Conservation (phyloP, 2,113 vertebrate genomes). For the Osmerus mordax region DNA sequence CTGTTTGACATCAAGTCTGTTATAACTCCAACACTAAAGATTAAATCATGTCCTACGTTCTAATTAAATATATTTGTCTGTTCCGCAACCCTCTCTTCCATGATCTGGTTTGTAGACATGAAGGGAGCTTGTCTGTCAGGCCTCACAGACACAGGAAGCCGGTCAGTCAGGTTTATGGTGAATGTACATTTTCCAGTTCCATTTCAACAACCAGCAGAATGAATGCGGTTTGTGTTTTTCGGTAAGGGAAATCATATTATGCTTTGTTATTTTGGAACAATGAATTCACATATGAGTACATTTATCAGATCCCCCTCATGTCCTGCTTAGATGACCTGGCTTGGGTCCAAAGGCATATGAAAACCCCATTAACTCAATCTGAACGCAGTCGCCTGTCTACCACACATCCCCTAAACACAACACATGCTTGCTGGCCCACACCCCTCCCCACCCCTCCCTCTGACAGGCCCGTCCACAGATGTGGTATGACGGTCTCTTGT, state of each 20-base stretch:
- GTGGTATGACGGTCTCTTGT: slow-evolving; percentile 20
- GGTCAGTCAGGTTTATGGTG: slow-evolving; percentile 60
- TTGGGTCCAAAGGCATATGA: slow-evolving; percentile 6
- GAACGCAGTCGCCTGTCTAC: background rate
- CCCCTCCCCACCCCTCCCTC: background rate
- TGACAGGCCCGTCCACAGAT: slow-evolving; percentile 19
- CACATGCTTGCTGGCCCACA: background rate
- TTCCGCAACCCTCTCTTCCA: slow-evolving; percentile 40
- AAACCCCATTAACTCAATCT: slow-evolving; percentile 11
- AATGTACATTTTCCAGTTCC: slow-evolving; percentile 50
- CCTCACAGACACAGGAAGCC: slow-evolving; percentile 51
- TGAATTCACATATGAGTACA: slow-evolving; percentile 24
- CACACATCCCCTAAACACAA: slow-evolving; percentile 16
- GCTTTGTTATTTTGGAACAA: slow-evolving; percentile 24
- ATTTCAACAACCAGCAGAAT: slow-evolving; percentile 37
- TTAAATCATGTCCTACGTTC: slow-evolving; percentile 27
- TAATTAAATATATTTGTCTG: slow-evolving; percentile 10
- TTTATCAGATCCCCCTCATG: slow-evolving; percentile 5
- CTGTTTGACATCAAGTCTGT: slow-evolving; percentile 40
- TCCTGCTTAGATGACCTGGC: slow-evolving; percentile 22
- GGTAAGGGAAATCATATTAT: slow-evolving; percentile 12
- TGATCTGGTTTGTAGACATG: slow-evolving; percentile 43
- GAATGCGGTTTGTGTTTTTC: slow-evolving; percentile 33
- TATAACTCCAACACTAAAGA: slow-evolving; percentile 40
- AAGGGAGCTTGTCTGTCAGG: slow-evolving; percentile 41